Evolutionary conservation across 2,888 invertebrate species (phyloP).

Genomic region (Harmothoe impar): DNA sequence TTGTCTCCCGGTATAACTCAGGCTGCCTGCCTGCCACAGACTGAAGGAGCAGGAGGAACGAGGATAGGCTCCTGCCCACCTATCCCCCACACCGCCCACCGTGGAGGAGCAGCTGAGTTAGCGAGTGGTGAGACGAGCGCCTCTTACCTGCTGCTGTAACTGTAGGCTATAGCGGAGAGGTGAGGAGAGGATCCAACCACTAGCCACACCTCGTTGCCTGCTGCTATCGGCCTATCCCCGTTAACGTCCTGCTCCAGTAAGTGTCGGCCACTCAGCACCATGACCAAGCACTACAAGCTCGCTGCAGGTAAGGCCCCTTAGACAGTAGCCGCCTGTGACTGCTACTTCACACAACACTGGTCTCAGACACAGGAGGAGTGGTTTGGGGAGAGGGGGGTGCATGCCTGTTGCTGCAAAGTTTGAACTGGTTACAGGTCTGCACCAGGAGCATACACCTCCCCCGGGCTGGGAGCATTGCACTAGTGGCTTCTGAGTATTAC

Average conservation of each 20-base stretch:
- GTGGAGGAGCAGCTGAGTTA: neutral
- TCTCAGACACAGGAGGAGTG: no score
- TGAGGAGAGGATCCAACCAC: neutral
- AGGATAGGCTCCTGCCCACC: neutral
- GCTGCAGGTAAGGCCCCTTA: slow-evolving; percentile 28
- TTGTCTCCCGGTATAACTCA: neutral
- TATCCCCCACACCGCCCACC: neutral
- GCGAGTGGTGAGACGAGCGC: neutral
- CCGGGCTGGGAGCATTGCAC: no score
- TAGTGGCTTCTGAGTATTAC: no score
- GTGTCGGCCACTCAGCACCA: neutral
- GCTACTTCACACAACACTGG: no score
- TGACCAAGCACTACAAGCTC: slow-evolving; percentile 41
- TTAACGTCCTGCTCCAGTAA: neutral
- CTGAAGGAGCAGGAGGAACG: neutral
- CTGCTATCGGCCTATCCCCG: neutral
- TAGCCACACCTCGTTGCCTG: neutral
- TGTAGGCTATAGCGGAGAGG: neutral
- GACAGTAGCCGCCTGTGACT: neutral
- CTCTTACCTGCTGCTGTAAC: neutral
- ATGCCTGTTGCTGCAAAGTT: no score
- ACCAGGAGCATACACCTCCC: no score
- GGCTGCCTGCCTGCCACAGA: neutral
- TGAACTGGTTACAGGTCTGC: no score
- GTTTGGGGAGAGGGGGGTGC: no score